Evolutionary conservation across 2,113 vertebrate species (phyloP).

Genomic region (Neolamprologus tretocephalus): DNA sequence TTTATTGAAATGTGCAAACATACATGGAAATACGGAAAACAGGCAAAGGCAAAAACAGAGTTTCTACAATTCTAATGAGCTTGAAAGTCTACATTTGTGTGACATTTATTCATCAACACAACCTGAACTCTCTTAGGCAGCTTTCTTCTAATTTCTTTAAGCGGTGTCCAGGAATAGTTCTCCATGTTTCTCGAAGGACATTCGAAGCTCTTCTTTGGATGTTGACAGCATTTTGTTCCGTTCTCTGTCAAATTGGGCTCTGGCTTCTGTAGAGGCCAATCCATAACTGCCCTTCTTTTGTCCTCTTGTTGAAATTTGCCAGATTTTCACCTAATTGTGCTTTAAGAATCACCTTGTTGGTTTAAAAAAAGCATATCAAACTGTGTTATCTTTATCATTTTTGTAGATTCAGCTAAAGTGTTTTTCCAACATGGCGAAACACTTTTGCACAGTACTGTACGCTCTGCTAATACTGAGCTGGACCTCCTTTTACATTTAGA

Average conservation of each 20-base stretch:
- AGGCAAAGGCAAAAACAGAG: background rate
- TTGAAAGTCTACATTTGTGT: background rate
- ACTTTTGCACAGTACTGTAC: background rate
- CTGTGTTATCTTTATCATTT: background rate
- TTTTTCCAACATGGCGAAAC: background rate
- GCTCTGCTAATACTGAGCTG: background rate
- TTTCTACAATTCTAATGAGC: background rate
- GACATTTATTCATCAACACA: background rate
- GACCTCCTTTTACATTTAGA: accelerated
- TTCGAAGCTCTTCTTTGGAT: background rate
- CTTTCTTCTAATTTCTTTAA: background rate
- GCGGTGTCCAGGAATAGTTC: background rate
- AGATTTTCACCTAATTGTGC: background rate
- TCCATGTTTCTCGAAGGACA: background rate
- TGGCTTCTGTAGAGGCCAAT: background rate
- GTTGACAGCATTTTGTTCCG: accelerated
- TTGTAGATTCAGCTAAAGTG: background rate
- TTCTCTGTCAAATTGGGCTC: background rate
- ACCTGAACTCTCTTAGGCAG: background rate
- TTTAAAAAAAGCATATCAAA: background rate
- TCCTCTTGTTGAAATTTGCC: background rate
- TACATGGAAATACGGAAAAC: accelerated
- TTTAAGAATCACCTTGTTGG: background rate
- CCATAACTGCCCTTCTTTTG: background rate
- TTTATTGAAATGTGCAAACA: background rate